Percentiles rank a stretch among this genome's conserved stretches.
phyloP scores from a whole-genome alignment of 2,888 invertebrate genomes.

The Archips crataeganus region DNA sequence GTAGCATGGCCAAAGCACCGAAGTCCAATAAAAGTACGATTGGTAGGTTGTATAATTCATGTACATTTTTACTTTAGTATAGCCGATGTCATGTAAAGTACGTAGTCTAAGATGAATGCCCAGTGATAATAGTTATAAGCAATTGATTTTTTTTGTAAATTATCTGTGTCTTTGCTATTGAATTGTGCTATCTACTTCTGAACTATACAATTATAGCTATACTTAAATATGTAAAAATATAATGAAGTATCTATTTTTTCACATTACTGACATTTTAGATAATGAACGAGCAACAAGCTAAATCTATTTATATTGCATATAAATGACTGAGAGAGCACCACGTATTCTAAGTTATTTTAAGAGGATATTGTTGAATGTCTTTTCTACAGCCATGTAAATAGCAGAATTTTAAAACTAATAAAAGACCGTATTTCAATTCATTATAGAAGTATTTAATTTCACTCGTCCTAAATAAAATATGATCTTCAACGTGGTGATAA shows the following conservation, averaged over 20 bases:
- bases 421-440: conserved; percentile 68
- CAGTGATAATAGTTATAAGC: conserved; percentile 84
- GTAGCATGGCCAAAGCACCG: conserved; percentile 81
- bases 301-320: conserved; percentile 46
- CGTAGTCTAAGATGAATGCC: conserved; percentile 73
- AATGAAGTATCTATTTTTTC: conserved; percentile 40
- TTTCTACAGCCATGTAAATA: conserved; percentile 84
- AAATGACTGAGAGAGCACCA: conserved; percentile 78
- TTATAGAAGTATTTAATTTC: conserved; percentile 40
- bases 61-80: conserved; percentile 65
- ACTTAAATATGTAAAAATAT: conserved; percentile 53
- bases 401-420: conserved; percentile 67
- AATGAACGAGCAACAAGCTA: conserved; percentile 27
- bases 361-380: conserved; percentile 75
- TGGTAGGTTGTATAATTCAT: conserved; percentile 76
- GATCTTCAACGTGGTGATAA: not conserved
- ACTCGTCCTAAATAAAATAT: conserved; percentile 44
- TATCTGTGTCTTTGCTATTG: conserved; percentile 66
- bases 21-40: conserved; percentile 74
- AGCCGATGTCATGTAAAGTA: conserved; percentile 61
- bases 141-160: conserved; percentile 66
- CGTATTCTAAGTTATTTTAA: conserved; percentile 80
- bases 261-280: conserved; percentile 39
- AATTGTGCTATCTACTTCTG: conserved; percentile 71
- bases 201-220: conserved; percentile 59